A percentile compares a stretch with the other conserved stretches of the same genome.
Evolutionary conservation across 2,797 vertebrate genomes (phyloP).

Genomic region (Malacoctenus gilli): DNA sequence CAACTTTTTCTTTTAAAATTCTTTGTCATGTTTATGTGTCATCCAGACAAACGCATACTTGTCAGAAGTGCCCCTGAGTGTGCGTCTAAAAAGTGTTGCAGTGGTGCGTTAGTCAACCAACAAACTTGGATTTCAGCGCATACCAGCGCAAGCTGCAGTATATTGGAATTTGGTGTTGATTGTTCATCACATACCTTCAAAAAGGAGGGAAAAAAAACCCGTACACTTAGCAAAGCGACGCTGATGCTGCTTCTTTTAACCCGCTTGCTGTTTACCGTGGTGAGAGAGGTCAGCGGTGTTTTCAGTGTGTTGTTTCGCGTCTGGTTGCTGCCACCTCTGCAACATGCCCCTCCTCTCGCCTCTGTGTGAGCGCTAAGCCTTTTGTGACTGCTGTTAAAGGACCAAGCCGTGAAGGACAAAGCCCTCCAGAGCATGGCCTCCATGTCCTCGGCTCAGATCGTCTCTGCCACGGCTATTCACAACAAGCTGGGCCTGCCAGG

Average conservation of each 20-base stretch:
- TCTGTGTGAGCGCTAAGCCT: conserved; percentile 82
- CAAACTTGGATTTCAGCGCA: conserved; percentile 63
- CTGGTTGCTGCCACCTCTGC: conserved; percentile 72
- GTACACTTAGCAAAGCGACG: conserved; percentile 48
- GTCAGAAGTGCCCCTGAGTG: conserved; percentile 43
- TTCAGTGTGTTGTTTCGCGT: conserved; percentile 66
- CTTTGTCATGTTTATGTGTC: conserved; percentile 61
- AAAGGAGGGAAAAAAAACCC: conserved; percentile 34
- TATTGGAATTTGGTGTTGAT: conserved; percentile 59
- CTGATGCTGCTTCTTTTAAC: conserved; percentile 61
- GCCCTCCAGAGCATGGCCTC: conserved; percentile 99
- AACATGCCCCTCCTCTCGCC: conserved; percentile 54
- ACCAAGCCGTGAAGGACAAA: conserved; percentile 99
- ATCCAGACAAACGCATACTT: conserved; percentile 62
- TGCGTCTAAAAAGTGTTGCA: conserved; percentile 46
- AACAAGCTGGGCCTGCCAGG: conserved; percentile 99
- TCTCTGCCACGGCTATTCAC: conserved; percentile 99
- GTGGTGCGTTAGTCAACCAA: conserved; percentile 49
- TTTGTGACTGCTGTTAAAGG: conserved; percentile 94
- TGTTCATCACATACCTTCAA: conserved; percentile 64
- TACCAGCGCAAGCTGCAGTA: conserved; percentile 55
- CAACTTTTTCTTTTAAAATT: conserved; percentile 57
- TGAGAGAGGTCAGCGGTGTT: conserved; percentile 59
- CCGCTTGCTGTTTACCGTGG: conserved; percentile 75
- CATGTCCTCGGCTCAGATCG: conserved; percentile 99